Evolutionary conservation across 2,888 invertebrate genomes (phyloP), one percentile per base, ranked within the genome.

Genomic region (Cosmia pyralina): DNA sequence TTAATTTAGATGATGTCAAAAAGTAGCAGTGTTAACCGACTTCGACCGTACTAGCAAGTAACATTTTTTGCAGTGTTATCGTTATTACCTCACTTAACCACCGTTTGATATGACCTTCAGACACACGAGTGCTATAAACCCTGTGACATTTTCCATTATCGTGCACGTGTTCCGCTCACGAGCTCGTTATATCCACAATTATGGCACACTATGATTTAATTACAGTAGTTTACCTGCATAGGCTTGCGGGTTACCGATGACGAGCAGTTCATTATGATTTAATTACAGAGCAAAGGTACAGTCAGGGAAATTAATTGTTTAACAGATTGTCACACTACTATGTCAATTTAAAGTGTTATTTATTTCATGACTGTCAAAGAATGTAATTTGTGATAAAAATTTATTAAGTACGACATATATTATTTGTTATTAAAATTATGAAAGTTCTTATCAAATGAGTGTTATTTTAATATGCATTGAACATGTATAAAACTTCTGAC

Each of bases 171-270:
- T 60, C 28, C 41, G 34, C 57, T 58, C 79, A 69, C n/a, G 52
- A 79, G 64, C 75, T 79, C 38, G 48, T 80, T 79, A 80, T 65
- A 64, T 79, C 22, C 57, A 55, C 66, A 80, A 84, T 69, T 67
- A 63, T 22, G 52, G 53, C 44, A 66, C 63, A 66, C 48, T 83
- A 41, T 69, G 69, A 63, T 69, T 81, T 81, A 84, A 81, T 84
- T 81, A 79, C 68, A 50, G 58, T 64, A 50, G 66, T 77, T 81
- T 81, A 68, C 50, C 15, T 60, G 59, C 15, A 75, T 75, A 68
- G 55, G 55, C 69, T 80, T 75, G 80, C 41, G 41, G 58, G 48
- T 69, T 57, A 53, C 13, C 28, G 44, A 17, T 71, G 83, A 79
- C 58, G 13, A 55, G 60, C 34, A 46, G 48, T 79, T 66, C 50